phyloP scores from a whole-genome alignment of 2,888 invertebrate species.

The Nomada fabriciana region DNA sequence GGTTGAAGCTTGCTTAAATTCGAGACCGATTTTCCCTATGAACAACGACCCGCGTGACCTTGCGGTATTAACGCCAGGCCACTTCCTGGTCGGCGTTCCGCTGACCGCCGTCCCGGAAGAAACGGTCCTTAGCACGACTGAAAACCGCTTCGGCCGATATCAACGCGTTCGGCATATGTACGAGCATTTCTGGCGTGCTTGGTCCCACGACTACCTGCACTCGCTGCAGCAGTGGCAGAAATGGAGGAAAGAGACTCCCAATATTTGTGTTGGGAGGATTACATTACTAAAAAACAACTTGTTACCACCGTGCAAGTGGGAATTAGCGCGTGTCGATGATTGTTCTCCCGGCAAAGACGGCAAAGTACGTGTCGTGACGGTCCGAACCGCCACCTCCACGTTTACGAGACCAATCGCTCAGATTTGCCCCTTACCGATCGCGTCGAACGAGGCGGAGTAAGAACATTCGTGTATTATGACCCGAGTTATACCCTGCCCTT shows the following conservation, averaged over 20 bases:
- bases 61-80: too few relatives aligned
- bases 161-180: slow-evolving; percentile 25
- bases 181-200: too few relatives aligned
- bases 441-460: too few relatives aligned
- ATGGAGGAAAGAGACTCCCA: slow-evolving; percentile 32
- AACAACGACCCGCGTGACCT: too few relatives aligned
- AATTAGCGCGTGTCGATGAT: slow-evolving; percentile 56
- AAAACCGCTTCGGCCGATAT: slow-evolving; percentile 56
- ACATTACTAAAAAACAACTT: slow-evolving; percentile 59
- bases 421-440: slow-evolving; percentile 25
- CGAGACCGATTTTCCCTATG: too few relatives aligned
- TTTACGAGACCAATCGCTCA: slow-evolving; percentile 60
- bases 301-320: slow-evolving; percentile 63
- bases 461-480: too few relatives aligned
- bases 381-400: slow-evolving; percentile 60
- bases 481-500: too few relatives aligned
- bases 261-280: slow-evolving; percentile 40
- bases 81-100: too few relatives aligned
- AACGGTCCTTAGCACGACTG: slow-evolving; percentile 36
- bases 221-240: too few relatives aligned
- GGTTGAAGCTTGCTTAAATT: too few relatives aligned
- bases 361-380: slow-evolving; percentile 60
- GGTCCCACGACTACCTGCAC: too few relatives aligned
- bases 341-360: slow-evolving; percentile 68
- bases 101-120: too few relatives aligned